Conservation (phyloP, 1,140 invertebrate species). For the Belonocnema kinseyi region DNA sequence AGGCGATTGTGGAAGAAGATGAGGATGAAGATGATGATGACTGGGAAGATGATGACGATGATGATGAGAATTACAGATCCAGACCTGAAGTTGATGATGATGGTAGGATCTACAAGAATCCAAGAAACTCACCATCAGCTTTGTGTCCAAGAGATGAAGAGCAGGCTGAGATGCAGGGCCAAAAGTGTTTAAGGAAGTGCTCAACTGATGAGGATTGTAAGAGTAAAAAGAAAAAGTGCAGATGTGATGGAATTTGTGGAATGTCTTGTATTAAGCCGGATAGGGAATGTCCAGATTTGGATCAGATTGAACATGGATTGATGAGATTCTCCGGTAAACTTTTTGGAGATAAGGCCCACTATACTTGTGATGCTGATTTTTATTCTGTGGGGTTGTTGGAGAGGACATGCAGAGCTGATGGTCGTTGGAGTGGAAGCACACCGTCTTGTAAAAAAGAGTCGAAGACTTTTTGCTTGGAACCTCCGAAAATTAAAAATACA, state of each 20-base stretch:
- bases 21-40: slow-evolving; percentile 77
- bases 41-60: slow-evolving; percentile 78
- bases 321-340: slow-evolving; percentile 84
- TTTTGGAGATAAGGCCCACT: slow-evolving; percentile 87
- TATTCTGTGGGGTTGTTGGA: slow-evolving; percentile 90
- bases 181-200: slow-evolving; percentile 95
- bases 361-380: slow-evolving; percentile 90
- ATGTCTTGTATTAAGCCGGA: slow-evolving; percentile 98
- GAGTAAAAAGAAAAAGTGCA: slow-evolving; percentile 96
- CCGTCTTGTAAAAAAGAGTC: slow-evolving; percentile 93
- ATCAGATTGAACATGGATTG: slow-evolving; percentile 82
- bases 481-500: slow-evolving; percentile 91
- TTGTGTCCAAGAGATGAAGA: slow-evolving; percentile 89
- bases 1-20: slow-evolving; percentile 67
- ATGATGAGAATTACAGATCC: slow-evolving; percentile 77
- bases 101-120: slow-evolving; percentile 90
- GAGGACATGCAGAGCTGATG: slow-evolving; percentile 92
- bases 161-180: slow-evolving; percentile 79
- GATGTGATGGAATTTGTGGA: slow-evolving; percentile 97
- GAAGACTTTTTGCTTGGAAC: slow-evolving; percentile 89
- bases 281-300: slow-evolving; percentile 87
- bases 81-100: slow-evolving; percentile 81
- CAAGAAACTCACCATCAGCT: slow-evolving; percentile 89
- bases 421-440: slow-evolving; percentile 91
- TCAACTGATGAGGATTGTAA: slow-evolving; percentile 96